phyloP scores from a whole-genome alignment of 2,797 vertebrate species.

The Petrocephalus sullivani region DNA sequence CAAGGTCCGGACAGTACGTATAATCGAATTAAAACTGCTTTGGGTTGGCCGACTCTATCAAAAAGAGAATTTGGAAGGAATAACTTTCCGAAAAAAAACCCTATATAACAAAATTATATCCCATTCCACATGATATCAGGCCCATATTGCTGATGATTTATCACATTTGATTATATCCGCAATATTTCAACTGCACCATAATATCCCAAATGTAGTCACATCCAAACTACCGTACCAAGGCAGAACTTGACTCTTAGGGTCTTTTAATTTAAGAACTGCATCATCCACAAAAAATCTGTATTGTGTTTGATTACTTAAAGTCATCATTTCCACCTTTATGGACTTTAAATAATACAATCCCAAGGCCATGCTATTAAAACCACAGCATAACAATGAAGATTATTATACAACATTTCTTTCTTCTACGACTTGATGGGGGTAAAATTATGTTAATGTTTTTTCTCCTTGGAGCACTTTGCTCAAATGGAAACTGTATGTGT shows the following conservation, averaged over 20 bases:
- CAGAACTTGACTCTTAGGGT: slow-evolving; percentile 11
- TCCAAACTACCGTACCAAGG: not conserved
- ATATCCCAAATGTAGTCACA: slow-evolving; percentile 8
- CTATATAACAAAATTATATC: not conserved
- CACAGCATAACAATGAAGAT: slow-evolving; percentile 21
- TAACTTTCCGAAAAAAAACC: not conserved
- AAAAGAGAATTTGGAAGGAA: not conserved
- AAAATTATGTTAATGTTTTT: slow-evolving; percentile 23
- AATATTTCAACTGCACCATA: not conserved
- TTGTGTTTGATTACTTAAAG: not conserved
- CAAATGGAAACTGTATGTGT: slow-evolving; percentile 9
- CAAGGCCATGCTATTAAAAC: slow-evolving; percentile 19
- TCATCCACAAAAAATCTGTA: not conserved
- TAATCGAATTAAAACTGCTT: not conserved
- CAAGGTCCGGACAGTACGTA: not conserved
- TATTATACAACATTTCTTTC: slow-evolving; percentile 26
- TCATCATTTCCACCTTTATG: slow-evolving; percentile 14
- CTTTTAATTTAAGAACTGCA: slow-evolving; percentile 10
- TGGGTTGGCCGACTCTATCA: not conserved
- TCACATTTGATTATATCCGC: not conserved
- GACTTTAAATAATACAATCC: slow-evolving; percentile 19
- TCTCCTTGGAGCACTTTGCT: slow-evolving; percentile 16
- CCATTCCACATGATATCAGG: not conserved
- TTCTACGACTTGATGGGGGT: slow-evolving; percentile 17
- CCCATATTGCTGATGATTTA: not conserved